Conservation (phyloP, 2,113 vertebrate genomes). For the Alectura lathami region DNA sequence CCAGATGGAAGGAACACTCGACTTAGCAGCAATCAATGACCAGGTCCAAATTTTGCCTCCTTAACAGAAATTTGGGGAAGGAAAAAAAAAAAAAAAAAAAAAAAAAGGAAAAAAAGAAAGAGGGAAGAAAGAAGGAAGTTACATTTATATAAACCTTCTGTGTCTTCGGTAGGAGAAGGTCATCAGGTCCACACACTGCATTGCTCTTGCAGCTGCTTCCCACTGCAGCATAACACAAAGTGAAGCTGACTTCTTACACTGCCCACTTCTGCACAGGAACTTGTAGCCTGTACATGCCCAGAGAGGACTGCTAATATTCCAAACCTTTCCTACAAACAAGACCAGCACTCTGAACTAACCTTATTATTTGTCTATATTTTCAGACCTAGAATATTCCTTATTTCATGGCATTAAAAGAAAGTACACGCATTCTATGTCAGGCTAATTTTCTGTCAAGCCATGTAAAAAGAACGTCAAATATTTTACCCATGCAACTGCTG, state of each 20-base stretch:
- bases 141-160: background rate
- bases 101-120: background rate
- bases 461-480: background rate
- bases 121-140: background rate
- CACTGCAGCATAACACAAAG: background rate
- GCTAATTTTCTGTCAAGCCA: background rate
- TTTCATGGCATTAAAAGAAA: background rate
- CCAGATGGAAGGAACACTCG: background rate
- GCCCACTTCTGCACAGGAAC: background rate
- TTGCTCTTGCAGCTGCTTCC: background rate
- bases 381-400: background rate
- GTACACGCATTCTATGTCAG: background rate
- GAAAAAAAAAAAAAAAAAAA: background rate
- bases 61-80: background rate
- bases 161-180: background rate
- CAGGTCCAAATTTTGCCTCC: background rate
- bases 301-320: background rate
- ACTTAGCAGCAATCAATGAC: background rate
- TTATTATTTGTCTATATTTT: background rate
- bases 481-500: constrained; percentile 75
- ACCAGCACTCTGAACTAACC: background rate
- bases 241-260: background rate
- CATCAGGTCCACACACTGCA: background rate
- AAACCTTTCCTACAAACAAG: background rate
- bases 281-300: background rate